Conservation (phyloP, 2,888 invertebrate species). For the Heteropelma amictum region DNA sequence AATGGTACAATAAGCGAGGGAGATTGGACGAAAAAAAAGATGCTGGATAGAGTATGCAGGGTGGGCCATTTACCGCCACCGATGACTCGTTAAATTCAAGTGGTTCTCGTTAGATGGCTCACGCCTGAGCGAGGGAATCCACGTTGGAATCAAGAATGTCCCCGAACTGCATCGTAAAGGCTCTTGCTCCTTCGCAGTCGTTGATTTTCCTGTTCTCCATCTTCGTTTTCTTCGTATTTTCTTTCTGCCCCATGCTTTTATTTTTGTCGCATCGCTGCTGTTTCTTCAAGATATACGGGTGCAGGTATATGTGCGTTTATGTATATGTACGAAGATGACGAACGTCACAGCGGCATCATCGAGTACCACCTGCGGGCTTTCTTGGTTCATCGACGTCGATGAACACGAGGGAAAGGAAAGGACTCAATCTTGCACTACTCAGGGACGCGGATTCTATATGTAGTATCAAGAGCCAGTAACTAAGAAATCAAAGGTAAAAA, state of each 20-base stretch:
- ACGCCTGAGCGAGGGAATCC: slow-evolving; percentile 51
- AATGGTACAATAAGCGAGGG: slow-evolving; percentile 12
- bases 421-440: slow-evolving; percentile 65
- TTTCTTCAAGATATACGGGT: background rate
- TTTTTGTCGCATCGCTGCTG: slow-evolving; percentile 40
- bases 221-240: slow-evolving; percentile 29
- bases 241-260: slow-evolving; percentile 21
- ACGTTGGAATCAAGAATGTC: slow-evolving; percentile 73
- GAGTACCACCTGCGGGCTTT: slow-evolving; percentile 46
- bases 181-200: slow-evolving; percentile 48
- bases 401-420: slow-evolving; percentile 49
- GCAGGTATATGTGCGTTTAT: background rate
- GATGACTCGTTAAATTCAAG: slow-evolving; percentile 72
- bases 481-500: slow-evolving; percentile 26
- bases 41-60: slow-evolving; percentile 57
- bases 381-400: slow-evolving; percentile 51
- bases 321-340: too few relatives aligned
- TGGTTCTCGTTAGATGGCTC: slow-evolving; percentile 69
- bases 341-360: slow-evolving; percentile 43
- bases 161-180: slow-evolving; percentile 72
- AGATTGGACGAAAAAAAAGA: slow-evolving; percentile 25
- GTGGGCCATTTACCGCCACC: slow-evolving; percentile 68
- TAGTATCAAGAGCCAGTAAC: slow-evolving; percentile 8
- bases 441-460: slow-evolving; percentile 49
- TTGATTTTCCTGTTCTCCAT: slow-evolving; percentile 47